These are phyloP conservation scores for Leucoptera coffeella DNA, from an alignment of 2,888 invertebrate genomes.

Conservation along the genomic window DNA sequence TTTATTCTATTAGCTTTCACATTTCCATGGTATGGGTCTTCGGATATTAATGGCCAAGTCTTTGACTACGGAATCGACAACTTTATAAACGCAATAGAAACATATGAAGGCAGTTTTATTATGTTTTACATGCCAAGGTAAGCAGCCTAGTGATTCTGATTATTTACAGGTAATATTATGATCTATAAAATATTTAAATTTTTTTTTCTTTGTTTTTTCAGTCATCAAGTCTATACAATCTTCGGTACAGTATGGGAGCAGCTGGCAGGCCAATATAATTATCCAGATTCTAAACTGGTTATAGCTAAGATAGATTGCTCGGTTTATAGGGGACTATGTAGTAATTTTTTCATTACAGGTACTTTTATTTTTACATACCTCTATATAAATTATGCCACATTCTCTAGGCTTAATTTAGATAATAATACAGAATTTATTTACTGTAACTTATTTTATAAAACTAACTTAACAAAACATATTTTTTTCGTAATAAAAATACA, in stretches of 20 bases:
- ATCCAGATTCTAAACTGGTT: constrained; percentile 56
- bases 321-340: constrained; percentile 60
- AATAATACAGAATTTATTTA: too few species aligned
- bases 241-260: constrained; percentile 72
- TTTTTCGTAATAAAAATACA: too few species aligned
- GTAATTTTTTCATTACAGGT: constrained; percentile 70
- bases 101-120: constrained; percentile 66
- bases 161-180: background rate
- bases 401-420: too few species aligned
- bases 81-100: constrained; percentile 56
- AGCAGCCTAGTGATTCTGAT: constrained; percentile 14
- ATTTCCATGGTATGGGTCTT: too few species aligned
- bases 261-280: constrained; percentile 62
- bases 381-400: constrained; percentile 3
- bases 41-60: too few species aligned
- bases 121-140: constrained; percentile 80
- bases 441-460: too few species aligned
- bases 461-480: too few species aligned
- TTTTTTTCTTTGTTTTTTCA: constrained; percentile 15
- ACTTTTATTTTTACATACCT: constrained; percentile 3
- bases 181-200: background rate
- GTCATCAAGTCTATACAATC: constrained; percentile 82
- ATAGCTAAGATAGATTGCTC: constrained; percentile 81
- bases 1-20: too few species aligned
- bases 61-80: constrained; percentile 54